These are phyloP conservation scores for Branchinecta sandiegonensis DNA, from an alignment of 2,888 invertebrate species.

Conservation along the genomic window DNA sequence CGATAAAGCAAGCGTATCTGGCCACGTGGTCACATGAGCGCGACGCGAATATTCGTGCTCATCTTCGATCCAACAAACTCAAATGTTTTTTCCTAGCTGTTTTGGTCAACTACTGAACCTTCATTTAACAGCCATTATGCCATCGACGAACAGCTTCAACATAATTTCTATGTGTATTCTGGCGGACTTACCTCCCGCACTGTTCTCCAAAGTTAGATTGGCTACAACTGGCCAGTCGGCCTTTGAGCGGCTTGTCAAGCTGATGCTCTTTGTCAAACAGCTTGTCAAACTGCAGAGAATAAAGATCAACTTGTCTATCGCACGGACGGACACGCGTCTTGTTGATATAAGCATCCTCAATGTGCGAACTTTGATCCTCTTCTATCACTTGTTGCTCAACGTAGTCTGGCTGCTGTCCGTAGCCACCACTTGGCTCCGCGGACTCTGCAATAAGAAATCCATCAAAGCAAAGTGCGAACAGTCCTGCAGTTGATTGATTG, in stretches of 20 bases:
- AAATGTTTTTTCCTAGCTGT: too few relatives aligned
- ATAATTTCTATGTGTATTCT: too few relatives aligned
- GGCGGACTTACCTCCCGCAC: constrained; percentile 54
- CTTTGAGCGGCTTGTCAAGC: constrained; percentile 59
- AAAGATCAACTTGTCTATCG: constrained; percentile 60
- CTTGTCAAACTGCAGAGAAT: constrained; percentile 37
- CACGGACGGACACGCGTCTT: constrained; percentile 70
- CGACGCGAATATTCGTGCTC: too few relatives aligned
- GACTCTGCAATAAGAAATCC: background rate
- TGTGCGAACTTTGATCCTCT: constrained; percentile 25
- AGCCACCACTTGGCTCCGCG: constrained; percentile 25
- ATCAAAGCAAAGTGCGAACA: too few relatives aligned
- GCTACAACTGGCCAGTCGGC: constrained; percentile 74
- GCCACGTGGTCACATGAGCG: too few relatives aligned
- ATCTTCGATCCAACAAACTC: too few relatives aligned
- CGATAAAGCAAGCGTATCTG: too few relatives aligned
- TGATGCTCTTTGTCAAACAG: constrained; percentile 31
- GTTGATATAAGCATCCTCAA: constrained; percentile 34
- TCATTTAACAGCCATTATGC: too few relatives aligned
- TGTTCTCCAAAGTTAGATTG: constrained; percentile 45
- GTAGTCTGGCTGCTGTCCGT: constrained; percentile 13
- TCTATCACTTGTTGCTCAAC: constrained; percentile 21
- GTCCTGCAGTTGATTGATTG: too few relatives aligned
- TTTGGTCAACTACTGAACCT: too few relatives aligned
- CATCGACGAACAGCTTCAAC: too few relatives aligned